Evolutionary conservation across 1,140 invertebrate species (phyloP).

Genomic region (Aphelenchoides avenae): DNA sequence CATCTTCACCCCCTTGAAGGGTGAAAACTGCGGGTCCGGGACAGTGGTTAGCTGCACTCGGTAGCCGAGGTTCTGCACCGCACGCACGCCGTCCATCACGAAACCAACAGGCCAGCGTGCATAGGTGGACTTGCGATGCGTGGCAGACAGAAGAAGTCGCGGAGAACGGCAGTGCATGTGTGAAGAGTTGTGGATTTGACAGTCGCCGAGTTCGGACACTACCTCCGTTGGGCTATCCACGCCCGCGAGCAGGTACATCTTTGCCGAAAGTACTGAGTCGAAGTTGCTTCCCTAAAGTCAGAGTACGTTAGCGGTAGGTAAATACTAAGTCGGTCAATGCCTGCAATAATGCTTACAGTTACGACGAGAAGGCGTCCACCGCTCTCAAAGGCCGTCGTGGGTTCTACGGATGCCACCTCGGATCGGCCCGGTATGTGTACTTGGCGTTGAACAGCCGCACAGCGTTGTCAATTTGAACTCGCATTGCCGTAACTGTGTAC

Average conservation of each 20-base stretch:
- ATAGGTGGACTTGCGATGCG: conserved; percentile 23
- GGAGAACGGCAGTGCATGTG: conserved; percentile 93
- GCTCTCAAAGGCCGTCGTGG: conserved; percentile 62
- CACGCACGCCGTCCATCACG: conserved; percentile 87
- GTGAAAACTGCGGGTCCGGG: conserved; percentile 82
- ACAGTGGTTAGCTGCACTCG: conserved; percentile 78
- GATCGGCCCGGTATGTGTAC: conserved; percentile 84
- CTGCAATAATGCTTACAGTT: conserved; percentile 13
- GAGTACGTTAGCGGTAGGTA: conserved; percentile 1
- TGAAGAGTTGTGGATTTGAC: conserved; percentile 77
- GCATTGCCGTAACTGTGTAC: conserved; percentile 64
- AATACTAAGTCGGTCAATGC: too few species aligned
- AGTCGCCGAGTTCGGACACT: conserved; percentile 61
- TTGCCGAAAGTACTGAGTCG: conserved; percentile 43
- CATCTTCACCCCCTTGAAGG: conserved; percentile 69
- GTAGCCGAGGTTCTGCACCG: conserved; percentile 78
- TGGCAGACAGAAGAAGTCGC: conserved; percentile 66
- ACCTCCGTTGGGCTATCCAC: conserved; percentile 27
- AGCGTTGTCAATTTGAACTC: conserved; percentile 78
- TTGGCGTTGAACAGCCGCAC: conserved; percentile 70
- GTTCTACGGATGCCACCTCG: conserved; percentile 67
- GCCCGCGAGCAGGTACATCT: conserved; percentile 39
- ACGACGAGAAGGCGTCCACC: conserved; percentile 84
- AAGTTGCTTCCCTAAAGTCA: conserved; percentile 38
- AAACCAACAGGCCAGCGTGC: conserved; percentile 67